Percentiles rank a stretch among this genome's conserved stretches.
Evolutionary conservation across 2,888 invertebrate genomes (phyloP).

Genomic region (Acanthoscelides obtectus): DNA sequence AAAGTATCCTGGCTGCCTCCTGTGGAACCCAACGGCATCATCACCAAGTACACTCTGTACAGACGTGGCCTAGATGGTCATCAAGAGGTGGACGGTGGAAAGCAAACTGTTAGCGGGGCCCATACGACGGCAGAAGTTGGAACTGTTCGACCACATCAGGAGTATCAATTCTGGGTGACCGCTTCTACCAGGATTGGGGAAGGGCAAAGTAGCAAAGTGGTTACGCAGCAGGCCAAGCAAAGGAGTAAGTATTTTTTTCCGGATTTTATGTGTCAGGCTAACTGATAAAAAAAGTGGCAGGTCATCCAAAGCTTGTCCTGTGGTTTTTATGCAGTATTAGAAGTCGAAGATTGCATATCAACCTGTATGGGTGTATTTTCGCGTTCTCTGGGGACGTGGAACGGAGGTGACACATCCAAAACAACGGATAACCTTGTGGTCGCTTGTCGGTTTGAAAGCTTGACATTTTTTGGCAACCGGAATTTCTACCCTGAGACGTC

Average conservation of each 20-base stretch:
- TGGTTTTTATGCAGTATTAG: too few species aligned
- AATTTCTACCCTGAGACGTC: too few species aligned
- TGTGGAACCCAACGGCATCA: slow-evolving; percentile 67
- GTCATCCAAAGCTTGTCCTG: too few species aligned
- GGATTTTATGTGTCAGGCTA: too few species aligned
- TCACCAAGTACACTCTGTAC: slow-evolving; percentile 71
- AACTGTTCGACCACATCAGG: slow-evolving; percentile 62
- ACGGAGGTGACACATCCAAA: too few species aligned
- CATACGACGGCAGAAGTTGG: slow-evolving; percentile 64
- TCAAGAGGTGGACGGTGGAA: slow-evolving; percentile 65
- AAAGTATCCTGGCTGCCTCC: slow-evolving; percentile 77
- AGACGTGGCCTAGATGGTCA: slow-evolving; percentile 63
- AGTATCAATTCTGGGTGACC: slow-evolving; percentile 76
- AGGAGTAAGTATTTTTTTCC: slow-evolving; percentile 52
- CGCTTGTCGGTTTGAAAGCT: too few species aligned
- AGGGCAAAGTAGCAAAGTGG: slow-evolving; percentile 66
- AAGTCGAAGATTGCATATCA: too few species aligned
- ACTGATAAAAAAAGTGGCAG: too few species aligned
- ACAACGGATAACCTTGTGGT: too few species aligned
- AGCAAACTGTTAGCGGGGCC: slow-evolving; percentile 60
- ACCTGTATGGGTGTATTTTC: too few species aligned
- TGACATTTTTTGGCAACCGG: too few species aligned
- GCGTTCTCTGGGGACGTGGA: too few species aligned
- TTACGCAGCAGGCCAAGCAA: slow-evolving; percentile 61
- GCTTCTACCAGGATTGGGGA: slow-evolving; percentile 74